phyloP scores from a whole-genome alignment of 2,888 invertebrate species.

The Micoletzkya japonica region DNA sequence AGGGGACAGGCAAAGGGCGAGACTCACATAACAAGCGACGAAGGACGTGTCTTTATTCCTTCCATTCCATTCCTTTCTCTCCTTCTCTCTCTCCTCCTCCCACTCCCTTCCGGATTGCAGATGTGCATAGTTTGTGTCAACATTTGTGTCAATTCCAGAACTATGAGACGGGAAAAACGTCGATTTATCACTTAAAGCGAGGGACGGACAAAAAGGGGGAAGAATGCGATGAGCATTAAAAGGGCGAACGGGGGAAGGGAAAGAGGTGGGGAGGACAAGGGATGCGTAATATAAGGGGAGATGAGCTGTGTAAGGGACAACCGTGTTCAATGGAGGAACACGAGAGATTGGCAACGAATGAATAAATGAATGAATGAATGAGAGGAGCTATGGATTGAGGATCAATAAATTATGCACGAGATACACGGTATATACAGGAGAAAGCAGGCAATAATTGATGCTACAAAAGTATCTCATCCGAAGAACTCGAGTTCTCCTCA shows the following conservation, averaged over 20 bases:
- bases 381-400: too few species aligned
- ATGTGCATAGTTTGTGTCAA: too few species aligned
- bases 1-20: too few species aligned
- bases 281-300: slow-evolving; percentile 1
- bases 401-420: neutral
- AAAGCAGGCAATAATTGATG: neutral
- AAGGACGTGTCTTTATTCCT: neutral
- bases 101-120: too few species aligned
- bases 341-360: neutral
- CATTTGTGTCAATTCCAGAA: too few species aligned
- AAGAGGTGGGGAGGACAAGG: neutral
- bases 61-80: neutral
- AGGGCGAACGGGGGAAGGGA: neutral
- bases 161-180: too few species aligned
- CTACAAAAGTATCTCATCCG: slow-evolving; percentile 30
- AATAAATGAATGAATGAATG: neutral
- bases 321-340: neutral
- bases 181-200: too few species aligned
- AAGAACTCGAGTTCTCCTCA: slow-evolving; percentile 31
- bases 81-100: neutral
- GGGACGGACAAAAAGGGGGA: neutral
- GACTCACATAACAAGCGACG: neutral
- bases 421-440: neutral
- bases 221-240: neutral
- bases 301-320: neutral